Conservation (phyloP, 2,797 vertebrate genomes). For the Chrosomus eos region DNA sequence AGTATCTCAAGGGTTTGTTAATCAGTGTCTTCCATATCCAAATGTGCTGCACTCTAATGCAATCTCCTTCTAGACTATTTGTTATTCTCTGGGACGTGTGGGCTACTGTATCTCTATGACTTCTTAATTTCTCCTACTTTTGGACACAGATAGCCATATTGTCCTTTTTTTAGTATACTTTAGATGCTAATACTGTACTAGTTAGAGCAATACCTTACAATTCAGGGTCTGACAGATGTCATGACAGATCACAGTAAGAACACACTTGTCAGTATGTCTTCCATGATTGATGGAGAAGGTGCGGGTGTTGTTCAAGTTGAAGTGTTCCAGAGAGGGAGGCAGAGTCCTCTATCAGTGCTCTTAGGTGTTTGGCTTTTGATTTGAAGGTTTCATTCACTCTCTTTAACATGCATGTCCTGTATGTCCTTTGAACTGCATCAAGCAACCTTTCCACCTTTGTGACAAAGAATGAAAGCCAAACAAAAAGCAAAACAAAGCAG, state of each 20-base stretch:
- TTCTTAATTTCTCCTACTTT: conserved; percentile 16
- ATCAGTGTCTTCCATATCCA: conserved; percentile 79
- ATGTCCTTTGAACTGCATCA: conserved; percentile 82
- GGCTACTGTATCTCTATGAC: conserved; percentile 5
- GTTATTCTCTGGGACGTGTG: conserved; percentile 5
- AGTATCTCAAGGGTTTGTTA: conserved; percentile 46
- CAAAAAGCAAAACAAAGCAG: conserved; percentile 80
- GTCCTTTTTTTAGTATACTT: not conserved
- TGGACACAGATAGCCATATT: conserved; percentile 11
- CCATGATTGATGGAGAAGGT: conserved; percentile 88
- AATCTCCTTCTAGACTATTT: conserved; percentile 65
- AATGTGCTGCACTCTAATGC: conserved; percentile 53
- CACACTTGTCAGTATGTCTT: conserved; percentile 86
- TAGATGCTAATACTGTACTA: conserved; percentile 8
- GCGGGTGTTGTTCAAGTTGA: conserved; percentile 81
- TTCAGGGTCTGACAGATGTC: conserved; percentile 73
- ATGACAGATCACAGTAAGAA: conserved; percentile 82
- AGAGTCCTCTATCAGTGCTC: conserved; percentile 87
- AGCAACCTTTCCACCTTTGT: conserved; percentile 84
- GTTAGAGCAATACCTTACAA: conserved; percentile 49
- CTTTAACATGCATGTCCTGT: conserved; percentile 91
- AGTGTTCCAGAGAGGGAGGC: conserved; percentile 62
- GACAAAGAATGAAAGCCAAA: conserved; percentile 49
- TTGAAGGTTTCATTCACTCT: conserved; percentile 15
- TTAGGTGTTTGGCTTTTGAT: conserved; percentile 77